phyloP scores from a whole-genome alignment of 2,797 vertebrate genomes.

The Tragopan temminckii region DNA sequence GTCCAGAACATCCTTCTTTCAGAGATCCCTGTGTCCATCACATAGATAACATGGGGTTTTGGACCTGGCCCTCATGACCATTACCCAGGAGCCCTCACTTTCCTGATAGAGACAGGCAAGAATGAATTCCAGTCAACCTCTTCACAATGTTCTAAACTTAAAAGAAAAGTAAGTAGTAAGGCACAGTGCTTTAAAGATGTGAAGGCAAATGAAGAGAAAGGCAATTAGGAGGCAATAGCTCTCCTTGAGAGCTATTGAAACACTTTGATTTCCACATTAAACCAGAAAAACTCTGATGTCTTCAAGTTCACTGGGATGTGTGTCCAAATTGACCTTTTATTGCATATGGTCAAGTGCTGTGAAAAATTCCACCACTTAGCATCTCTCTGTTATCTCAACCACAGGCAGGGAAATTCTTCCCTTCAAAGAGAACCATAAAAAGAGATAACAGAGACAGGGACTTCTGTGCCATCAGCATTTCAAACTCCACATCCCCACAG shows the following conservation, averaged over 20 bases:
- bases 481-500: constrained; percentile 61
- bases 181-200: constrained; percentile 34
- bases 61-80: neutral
- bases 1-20: neutral
- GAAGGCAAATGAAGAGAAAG: constrained; percentile 35
- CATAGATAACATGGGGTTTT: neutral
- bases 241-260: constrained; percentile 48
- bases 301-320: constrained; percentile 68
- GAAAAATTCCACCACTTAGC: constrained; percentile 73
- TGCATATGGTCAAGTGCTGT: constrained; percentile 73
- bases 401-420: constrained; percentile 58
- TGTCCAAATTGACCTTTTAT: constrained; percentile 72
- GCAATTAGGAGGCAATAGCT: constrained; percentile 50
- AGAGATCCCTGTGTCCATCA: neutral
- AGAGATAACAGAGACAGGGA: constrained; percentile 63
- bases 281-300: constrained; percentile 64
- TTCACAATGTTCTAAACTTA: constrained; percentile 12
- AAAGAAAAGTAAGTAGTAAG: constrained; percentile 17
- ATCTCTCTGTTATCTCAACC: constrained; percentile 66
- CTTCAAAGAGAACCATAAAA: constrained; percentile 76
- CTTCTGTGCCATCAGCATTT: constrained; percentile 71
- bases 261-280: constrained; percentile 67
- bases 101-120: neutral
- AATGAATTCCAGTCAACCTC: neutral
- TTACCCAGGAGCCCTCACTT: neutral